Evolutionary conservation across 2,113 vertebrate species (phyloP).

Genomic region (Pedetes capensis): DNA sequence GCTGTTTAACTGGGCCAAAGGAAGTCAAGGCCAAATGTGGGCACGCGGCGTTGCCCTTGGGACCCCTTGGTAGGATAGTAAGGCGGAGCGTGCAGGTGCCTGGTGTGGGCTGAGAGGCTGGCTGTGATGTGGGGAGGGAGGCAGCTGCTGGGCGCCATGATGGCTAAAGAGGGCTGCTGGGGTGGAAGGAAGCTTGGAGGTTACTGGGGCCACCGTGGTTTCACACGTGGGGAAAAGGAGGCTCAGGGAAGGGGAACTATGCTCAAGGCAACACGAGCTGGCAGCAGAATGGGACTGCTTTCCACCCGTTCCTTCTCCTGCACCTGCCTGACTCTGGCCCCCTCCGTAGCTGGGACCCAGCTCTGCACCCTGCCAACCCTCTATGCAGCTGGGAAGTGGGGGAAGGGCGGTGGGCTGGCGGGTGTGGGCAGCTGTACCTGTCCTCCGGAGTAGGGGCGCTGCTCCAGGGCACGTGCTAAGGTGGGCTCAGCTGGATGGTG

Average conservation of each 20-base stretch:
- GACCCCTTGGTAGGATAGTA: neutral
- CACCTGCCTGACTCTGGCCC: neutral
- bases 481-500: constrained; percentile 94
- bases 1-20: neutral
- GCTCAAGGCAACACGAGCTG: neutral
- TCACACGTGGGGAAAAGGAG: neutral
- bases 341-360: no score
- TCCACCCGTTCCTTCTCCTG: neutral
- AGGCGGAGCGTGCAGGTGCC: neutral
- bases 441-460: constrained; percentile 88
- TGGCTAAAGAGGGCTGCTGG: neutral
- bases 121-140: neutral
- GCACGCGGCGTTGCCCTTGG: neutral
- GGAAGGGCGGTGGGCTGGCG: neutral
- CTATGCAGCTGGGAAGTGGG: neutral
- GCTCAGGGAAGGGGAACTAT: neutral
- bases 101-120: neutral
- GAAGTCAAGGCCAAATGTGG: neutral
- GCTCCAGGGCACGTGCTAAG: constrained; percentile 90
- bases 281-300: neutral
- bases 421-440: constrained; percentile 87
- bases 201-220: neutral
- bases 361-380: neutral
- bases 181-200: neutral
- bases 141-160: neutral